These are phyloP conservation scores for Tipula helvola DNA, from an alignment of 2,888 invertebrate species.

Conservation along the genomic window DNA sequence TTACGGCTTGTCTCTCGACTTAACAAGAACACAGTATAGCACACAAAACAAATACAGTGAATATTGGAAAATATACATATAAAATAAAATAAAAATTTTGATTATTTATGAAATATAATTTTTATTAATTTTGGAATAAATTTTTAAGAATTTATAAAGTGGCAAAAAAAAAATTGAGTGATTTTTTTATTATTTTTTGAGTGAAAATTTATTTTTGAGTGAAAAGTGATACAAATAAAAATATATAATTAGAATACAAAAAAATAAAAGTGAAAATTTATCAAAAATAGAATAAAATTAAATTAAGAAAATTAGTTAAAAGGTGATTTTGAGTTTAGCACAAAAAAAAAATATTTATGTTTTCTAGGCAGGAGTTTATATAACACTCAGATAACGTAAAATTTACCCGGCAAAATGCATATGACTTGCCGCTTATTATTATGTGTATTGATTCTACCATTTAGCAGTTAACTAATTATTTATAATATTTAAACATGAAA, in stretches of 20 bases:
- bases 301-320: neutral
- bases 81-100: neutral
- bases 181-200: neutral
- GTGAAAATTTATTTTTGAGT: neutral
- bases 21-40: neutral
- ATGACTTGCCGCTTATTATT: neutral
- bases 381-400: neutral
- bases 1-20: constrained; percentile 9
- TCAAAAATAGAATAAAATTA: neutral
- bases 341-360: neutral
- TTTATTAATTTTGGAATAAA: neutral
- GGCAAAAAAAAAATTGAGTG: neutral
- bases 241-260: neutral
- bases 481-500: neutral
- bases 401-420: neutral
- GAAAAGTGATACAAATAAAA: neutral
- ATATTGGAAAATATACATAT: neutral
- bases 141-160: neutral
- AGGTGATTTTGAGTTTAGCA: neutral
- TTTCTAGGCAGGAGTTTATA: neutral
- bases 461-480: neutral
- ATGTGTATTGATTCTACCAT: neutral
- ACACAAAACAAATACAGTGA: neutral
- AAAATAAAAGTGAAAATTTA: neutral
- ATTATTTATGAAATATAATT: neutral